Percentiles rank a stretch among this genome's conserved stretches.
Evolutionary conservation across 2,113 vertebrate species (phyloP).

Genomic region (Ptychochromis oligacanthus): DNA sequence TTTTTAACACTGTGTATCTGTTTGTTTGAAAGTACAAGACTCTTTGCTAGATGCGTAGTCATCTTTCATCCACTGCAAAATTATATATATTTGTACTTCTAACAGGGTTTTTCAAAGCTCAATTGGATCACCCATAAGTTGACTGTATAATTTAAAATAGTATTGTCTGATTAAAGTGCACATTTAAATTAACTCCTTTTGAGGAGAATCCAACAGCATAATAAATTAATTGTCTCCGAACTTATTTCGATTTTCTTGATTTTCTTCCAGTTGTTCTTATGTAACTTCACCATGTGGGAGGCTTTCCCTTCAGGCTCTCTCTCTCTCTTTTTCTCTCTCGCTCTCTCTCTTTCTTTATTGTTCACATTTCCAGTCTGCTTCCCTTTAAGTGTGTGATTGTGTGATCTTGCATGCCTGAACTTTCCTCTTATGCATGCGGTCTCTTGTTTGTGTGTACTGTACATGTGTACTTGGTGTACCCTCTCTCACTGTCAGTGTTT

Average conservation of each 20-base stretch:
- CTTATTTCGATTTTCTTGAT: slow-evolving; percentile 52
- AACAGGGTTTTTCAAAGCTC: neutral
- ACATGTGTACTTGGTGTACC: slow-evolving; percentile 33
- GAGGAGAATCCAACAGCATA: slow-evolving; percentile 37
- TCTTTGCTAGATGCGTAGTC: neutral
- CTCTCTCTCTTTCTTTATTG: slow-evolving; percentile 22
- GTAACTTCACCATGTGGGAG: slow-evolving; percentile 63
- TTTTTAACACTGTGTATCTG: neutral
- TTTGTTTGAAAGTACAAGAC: neutral
- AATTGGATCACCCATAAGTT: neutral
- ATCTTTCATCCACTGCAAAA: neutral
- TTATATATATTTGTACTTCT: neutral
- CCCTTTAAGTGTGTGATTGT: slow-evolving; percentile 57
- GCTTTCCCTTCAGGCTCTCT: slow-evolving; percentile 45
- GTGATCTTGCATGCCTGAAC: slow-evolving; percentile 72
- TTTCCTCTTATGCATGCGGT: slow-evolving; percentile 72
- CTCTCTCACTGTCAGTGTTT: slow-evolving; percentile 44
- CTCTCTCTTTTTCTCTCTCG: too few relatives aligned
- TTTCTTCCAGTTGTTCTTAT: slow-evolving; percentile 62
- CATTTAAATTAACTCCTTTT: slow-evolving; percentile 10
- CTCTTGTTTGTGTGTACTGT: slow-evolving; percentile 52
- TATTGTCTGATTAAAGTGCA: neutral
- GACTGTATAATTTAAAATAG: neutral
- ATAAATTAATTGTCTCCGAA: slow-evolving; percentile 43
- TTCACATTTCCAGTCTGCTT: slow-evolving; percentile 45